Base-by-base conservation (phyloP, 2,888 invertebrate genomes). In the Polydrusus tereticollis region DNA sequence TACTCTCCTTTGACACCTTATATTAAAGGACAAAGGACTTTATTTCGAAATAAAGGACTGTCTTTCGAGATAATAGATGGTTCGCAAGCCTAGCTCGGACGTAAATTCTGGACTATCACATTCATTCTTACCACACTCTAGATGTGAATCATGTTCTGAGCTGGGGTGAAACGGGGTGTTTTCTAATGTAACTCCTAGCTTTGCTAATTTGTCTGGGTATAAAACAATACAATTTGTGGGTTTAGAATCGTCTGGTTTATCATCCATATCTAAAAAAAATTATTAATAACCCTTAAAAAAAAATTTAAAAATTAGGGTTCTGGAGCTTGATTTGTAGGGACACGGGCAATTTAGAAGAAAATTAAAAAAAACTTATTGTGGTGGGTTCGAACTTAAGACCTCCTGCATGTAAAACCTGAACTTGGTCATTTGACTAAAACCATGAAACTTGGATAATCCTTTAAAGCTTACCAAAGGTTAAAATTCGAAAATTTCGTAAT, bases 221-320 rank as follows among this genome's bases (percentile, higher is more conserved):
- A 65, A 26, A 29, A 57, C 43, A 16, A 41, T 65, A 41, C 65
- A 65, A 20, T 26, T 38, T n/a, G n/a, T n/a, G 20, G 47, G 45
- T 20, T 33, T 23, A 33, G 43, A 10, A 55, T 29, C 52, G 16
- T 33, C 52, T 29, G 52, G 10, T 18, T 33, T 8, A 7, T 45
- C 23, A 14, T 62, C 62, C 62, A 62, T 62, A 59, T 43, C 59
- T 59, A 16, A 41, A 59, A 41, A 41, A 41, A 26, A n/a, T n/a
- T 26, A 26, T 26, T 26, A 26, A 26, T 26, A 38, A 38, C 12
- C 2, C 36, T 36, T n/a, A n/a, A n/a, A n/a, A n/a, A n/a, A n/a
- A n/a, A n/a, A n/a, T n/a, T n/a, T n/a, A n/a, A n/a, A n/a, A n/a
- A n/a, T n/a, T n/a, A n/a, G n/a, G n/a, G n/a, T n/a, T n/a, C n/a